Base-by-base conservation (phyloP, 2,888 invertebrate genomes). In the Galerucella nymphaeae region DNA sequence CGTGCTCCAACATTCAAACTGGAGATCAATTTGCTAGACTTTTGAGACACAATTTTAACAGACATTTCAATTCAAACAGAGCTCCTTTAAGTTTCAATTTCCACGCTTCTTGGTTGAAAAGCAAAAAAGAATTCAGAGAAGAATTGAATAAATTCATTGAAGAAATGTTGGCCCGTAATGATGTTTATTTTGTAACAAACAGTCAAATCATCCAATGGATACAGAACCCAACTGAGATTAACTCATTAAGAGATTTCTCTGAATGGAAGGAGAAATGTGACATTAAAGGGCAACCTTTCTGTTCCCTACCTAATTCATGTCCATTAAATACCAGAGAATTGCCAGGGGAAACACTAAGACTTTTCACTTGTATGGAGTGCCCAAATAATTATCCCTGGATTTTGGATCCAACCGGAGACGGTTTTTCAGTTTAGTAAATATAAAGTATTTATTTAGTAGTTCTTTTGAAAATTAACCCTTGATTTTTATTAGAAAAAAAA, bases 201-300 rank as follows among this genome's bases (percentile, higher is more conserved):
- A 91, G 96, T 80, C 92, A 87, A 79, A 96, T 96, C 41, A 95
- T 97, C 83, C 96, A 96, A 87, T 97, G 96, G 96, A 97, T 97
- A 95, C 96, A 97, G 87, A 95, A 94, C 82, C 97, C 97, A 70
- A 96, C 95, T 42, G 96, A 96, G 86, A 85, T 96, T 78, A 92
- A 94, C 62, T 92, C 93, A 50, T 90, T 97, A 65, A 90, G 96
- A 80, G 96, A 97, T 85, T 97, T 97, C 91, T 93, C 94, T 82
- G 96, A 96, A 86, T 97, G 97, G 97, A 97, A 97, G 87, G 96
- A 96, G 82, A 95, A 95, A 85, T 97, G 97, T 87, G 96, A 96
- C 85, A 94, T 97, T 77, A 96, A 96, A 87, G 96, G 96, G 70
- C 96, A 96, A 86, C 95, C 97, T 71, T 95, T 92, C 90, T 97